These are phyloP conservation scores for Diaperis boleti DNA, from an alignment of 2,888 invertebrate genomes.

Conservation along the genomic window DNA sequence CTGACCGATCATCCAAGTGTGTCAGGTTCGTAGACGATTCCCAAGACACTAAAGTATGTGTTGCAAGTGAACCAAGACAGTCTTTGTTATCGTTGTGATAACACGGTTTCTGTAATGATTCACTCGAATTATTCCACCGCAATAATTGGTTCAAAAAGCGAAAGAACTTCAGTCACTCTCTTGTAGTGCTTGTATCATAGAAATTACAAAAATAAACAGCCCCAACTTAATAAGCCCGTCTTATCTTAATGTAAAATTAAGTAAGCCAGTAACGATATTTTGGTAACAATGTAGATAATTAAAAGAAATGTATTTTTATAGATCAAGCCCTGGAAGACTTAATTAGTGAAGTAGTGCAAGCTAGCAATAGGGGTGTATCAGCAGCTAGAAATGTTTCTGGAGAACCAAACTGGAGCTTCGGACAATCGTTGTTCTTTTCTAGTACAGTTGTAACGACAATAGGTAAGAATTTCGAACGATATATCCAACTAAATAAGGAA, in stretches of 20 bases:
- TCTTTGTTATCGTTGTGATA: not conserved
- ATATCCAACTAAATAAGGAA: too few relatives aligned
- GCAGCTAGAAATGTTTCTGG: constrained; percentile 80
- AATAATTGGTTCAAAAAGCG: too few relatives aligned
- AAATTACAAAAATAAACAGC: too few relatives aligned
- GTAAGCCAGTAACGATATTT: not conserved
- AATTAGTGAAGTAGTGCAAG: constrained; percentile 78
- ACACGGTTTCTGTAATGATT: not conserved
- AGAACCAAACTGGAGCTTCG: constrained; percentile 91
- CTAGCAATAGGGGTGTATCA: constrained; percentile 83
- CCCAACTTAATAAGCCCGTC: not conserved
- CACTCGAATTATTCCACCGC: not conserved
- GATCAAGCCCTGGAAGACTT: constrained; percentile 81
- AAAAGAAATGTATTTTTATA: constrained; percentile 63
- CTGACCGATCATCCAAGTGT: constrained; percentile 72
- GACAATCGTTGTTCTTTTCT: constrained; percentile 89
- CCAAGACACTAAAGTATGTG: not conserved
- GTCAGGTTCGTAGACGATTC: constrained; percentile 66
- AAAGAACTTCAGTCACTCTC: too few relatives aligned
- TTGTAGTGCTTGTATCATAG: too few relatives aligned
- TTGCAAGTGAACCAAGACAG: constrained; percentile 4
- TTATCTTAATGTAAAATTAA: not conserved
- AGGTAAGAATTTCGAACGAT: constrained; percentile 69
- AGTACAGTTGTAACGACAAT: constrained; percentile 92
- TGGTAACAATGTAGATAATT: not conserved